These are phyloP conservation scores for Porphyrio hochstetteri DNA, from an alignment of 2,113 vertebrate species.

Conservation along the genomic window DNA sequence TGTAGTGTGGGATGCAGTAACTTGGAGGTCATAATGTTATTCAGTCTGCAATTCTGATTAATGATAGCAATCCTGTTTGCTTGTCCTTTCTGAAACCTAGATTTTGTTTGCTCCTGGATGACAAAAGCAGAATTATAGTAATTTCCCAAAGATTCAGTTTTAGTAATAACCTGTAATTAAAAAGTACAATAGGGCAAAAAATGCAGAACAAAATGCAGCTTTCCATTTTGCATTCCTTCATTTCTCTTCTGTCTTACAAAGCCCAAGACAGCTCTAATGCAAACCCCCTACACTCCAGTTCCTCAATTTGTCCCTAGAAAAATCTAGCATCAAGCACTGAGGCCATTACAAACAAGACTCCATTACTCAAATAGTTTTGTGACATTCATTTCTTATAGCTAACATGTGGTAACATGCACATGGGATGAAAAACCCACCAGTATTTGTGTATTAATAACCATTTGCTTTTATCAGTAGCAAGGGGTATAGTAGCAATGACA, in stretches of 20 bases:
- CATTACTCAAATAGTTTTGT: neutral
- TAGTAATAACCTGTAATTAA: neutral
- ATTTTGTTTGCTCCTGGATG: neutral
- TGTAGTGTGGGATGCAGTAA: neutral
- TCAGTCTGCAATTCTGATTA: neutral
- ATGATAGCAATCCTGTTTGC: neutral
- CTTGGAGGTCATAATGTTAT: neutral
- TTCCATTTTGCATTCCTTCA: neutral
- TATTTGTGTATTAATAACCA: neutral
- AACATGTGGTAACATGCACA: neutral
- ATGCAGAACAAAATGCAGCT: neutral
- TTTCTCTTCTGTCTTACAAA: neutral
- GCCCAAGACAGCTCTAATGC: rapidly evolving
- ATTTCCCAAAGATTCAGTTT: neutral
- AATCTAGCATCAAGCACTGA: neutral
- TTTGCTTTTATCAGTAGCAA: neutral
- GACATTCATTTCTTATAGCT: neutral
- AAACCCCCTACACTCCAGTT: neutral
- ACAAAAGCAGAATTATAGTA: neutral
- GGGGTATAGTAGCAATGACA: neutral
- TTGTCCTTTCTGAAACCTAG: neutral
- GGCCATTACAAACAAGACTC: neutral
- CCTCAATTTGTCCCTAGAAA: neutral
- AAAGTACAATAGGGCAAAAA: neutral
- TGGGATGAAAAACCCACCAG: neutral